These are phyloP conservation scores for Eupithecia insigniata DNA, from an alignment of 2,888 invertebrate species.

Conservation along the genomic window DNA sequence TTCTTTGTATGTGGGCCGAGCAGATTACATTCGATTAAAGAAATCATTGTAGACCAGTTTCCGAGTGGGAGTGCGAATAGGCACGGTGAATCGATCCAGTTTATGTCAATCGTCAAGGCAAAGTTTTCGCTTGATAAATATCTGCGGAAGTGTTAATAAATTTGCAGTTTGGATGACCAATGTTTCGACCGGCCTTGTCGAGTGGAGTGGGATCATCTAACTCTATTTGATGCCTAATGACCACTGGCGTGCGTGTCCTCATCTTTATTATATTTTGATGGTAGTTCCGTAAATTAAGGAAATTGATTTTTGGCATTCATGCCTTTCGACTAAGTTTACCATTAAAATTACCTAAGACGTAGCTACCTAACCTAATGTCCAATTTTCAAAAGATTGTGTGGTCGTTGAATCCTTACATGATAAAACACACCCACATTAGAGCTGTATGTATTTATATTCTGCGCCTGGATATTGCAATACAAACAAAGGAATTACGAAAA, in stretches of 20 bases:
- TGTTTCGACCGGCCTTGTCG: slow-evolving; percentile 55
- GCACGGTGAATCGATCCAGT: slow-evolving; percentile 50
- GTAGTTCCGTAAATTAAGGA: slow-evolving; percentile 37
- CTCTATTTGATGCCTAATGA: slow-evolving; percentile 48
- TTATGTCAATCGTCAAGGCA: slow-evolving; percentile 50
- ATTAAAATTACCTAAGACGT: background rate
- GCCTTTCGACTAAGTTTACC: background rate
- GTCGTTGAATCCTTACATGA: background rate
- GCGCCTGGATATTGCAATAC: slow-evolving; percentile 19
- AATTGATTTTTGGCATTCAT: slow-evolving; percentile 5
- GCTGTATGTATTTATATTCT: background rate
- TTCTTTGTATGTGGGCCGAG: slow-evolving; percentile 58
- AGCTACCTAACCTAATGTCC: background rate
- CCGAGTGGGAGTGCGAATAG: slow-evolving; percentile 55
- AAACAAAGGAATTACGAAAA: slow-evolving; percentile 52
- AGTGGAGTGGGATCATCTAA: slow-evolving; percentile 48
- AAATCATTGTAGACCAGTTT: slow-evolving; percentile 56
- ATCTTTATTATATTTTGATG: slow-evolving; percentile 43
- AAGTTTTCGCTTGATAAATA: slow-evolving; percentile 56
- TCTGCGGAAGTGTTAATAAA: slow-evolving; percentile 62
- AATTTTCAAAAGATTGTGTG: background rate
- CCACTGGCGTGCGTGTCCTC: slow-evolving; percentile 35
- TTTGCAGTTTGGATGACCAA: slow-evolving; percentile 58
- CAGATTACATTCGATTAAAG: slow-evolving; percentile 56
- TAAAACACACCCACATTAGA: background rate